Conservation (phyloP, 2,113 vertebrate species). For the Hyaena hyaena region DNA sequence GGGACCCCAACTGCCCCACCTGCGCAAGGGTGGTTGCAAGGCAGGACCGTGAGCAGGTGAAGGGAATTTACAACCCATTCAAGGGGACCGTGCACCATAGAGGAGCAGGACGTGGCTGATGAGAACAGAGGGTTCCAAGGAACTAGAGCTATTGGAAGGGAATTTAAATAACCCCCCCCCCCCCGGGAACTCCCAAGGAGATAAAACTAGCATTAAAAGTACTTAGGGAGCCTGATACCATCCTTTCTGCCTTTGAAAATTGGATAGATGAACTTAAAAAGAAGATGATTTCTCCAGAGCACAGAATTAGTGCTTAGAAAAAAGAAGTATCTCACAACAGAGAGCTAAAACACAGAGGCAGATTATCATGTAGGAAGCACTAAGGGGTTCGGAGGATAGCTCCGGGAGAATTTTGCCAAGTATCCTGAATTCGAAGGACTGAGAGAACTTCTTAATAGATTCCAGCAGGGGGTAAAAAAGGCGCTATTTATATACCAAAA, state of each 20-base stretch:
- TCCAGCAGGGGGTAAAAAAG: neutral
- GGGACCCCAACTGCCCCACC: neutral
- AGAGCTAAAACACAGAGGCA: neutral
- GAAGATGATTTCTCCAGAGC: neutral
- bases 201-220: conserved; percentile 12
- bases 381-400: neutral
- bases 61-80: neutral
- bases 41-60: neutral
- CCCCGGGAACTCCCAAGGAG: neutral
- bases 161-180: neutral
- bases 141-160: neutral
- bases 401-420: neutral
- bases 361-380: neutral
- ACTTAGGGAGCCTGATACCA: neutral
- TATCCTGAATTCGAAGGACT: neutral
- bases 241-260: conserved; percentile 11
- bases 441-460: neutral
- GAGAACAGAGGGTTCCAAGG: neutral
- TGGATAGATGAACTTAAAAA: neutral
- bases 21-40: neutral
- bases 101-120: neutral
- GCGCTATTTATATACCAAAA: neutral
- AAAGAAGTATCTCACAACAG: neutral
- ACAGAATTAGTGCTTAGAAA: neutral
- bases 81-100: neutral